phyloP scores from a whole-genome alignment of 2,888 invertebrate species.

The Didymodactylos carnosus region DNA sequence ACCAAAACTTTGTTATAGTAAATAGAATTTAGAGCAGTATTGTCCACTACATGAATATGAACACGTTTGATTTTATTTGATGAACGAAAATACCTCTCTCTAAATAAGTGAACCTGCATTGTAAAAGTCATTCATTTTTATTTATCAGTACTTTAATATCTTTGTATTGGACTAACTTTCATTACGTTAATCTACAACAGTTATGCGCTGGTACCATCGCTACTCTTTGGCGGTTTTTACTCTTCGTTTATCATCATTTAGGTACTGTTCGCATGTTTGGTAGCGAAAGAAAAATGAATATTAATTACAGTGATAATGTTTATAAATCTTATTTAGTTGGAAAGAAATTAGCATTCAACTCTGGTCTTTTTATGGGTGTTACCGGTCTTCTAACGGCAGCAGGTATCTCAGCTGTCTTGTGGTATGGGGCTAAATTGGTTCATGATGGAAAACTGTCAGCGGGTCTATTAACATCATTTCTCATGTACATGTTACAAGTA shows the following conservation, averaged over 20 bases:
- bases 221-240: no score
- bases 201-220: no score
- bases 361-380: slow-evolving; percentile 22
- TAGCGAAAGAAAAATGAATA: slow-evolving; percentile 22
- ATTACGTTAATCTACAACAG: no score
- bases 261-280: slow-evolving; percentile 28
- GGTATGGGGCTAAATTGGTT: slow-evolving; percentile 33
- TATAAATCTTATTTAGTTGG: slow-evolving; percentile 26
- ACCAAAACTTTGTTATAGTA: no score
- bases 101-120: no score
- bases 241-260: neutral
- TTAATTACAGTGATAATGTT: slow-evolving; percentile 21
- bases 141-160: no score
- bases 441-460: slow-evolving; percentile 24
- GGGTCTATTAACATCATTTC: slow-evolving; percentile 28
- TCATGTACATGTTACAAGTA: slow-evolving; percentile 31
- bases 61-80: no score
- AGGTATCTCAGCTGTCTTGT: slow-evolving; percentile 25
- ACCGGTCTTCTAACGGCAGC: slow-evolving; percentile 25
- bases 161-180: no score
- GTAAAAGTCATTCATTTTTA: no score
- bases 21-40: no score
- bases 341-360: slow-evolving; percentile 24
- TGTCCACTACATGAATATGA: no score
- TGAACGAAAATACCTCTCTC: no score